These are phyloP conservation scores for Dryobates pubescens DNA, from an alignment of 2,797 vertebrate genomes.

Conservation along the genomic window DNA sequence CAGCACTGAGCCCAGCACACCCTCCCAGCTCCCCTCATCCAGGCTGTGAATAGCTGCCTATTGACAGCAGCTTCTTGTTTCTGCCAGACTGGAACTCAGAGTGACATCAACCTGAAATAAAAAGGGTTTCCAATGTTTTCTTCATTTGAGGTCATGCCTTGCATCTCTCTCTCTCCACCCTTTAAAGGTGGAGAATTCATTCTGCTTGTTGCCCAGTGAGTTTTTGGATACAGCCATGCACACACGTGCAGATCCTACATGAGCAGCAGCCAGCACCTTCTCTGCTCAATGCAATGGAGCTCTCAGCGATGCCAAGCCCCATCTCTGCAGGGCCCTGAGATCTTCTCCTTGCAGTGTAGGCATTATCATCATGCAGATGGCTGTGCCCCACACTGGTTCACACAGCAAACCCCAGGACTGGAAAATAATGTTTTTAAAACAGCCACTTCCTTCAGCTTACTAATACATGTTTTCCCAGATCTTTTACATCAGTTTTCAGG, in stretches of 20 bases:
- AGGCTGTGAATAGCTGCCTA: not conserved
- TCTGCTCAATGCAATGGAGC: rapidly evolving
- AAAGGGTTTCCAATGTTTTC: not conserved
- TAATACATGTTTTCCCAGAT: not conserved
- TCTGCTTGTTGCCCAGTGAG: not conserved
- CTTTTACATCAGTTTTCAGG: not conserved
- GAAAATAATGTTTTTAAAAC: not conserved
- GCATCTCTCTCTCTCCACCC: not conserved
- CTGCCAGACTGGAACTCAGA: not conserved
- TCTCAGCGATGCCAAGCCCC: not conserved
- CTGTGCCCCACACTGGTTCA: not conserved
- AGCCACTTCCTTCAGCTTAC: not conserved
- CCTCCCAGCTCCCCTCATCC: not conserved
- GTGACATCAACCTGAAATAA: not conserved
- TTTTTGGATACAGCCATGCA: not conserved
- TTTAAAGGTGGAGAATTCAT: not conserved
- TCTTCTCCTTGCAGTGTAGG: not conserved
- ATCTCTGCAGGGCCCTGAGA: not conserved
- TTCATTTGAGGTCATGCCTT: not conserved
- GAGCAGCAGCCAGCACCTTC: not conserved
- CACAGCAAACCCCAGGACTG: not conserved
- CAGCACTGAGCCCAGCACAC: not conserved
- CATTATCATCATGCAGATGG: rapidly evolving
- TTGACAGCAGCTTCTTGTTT: not conserved
- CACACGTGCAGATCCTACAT: rapidly evolving